phyloP scores from a whole-genome alignment of 2,113 vertebrate genomes.

The Mustela nigripes region DNA sequence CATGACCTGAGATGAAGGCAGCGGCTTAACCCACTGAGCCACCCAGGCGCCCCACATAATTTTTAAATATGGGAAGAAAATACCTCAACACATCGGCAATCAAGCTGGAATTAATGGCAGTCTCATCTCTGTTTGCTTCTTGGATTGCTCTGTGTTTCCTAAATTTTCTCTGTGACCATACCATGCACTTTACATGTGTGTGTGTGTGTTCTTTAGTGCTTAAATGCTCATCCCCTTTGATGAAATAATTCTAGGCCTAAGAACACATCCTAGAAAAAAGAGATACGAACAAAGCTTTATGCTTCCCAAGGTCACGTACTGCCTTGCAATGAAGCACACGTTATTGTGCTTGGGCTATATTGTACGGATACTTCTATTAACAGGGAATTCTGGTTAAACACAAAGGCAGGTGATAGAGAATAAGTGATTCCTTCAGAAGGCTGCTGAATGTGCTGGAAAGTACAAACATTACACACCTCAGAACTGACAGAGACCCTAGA shows the following conservation, averaged over 20 bases:
- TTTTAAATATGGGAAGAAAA: conserved; percentile 20
- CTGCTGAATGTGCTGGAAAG: conserved; percentile 28
- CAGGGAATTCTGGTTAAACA: background rate
- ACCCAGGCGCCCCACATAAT: too few relatives aligned
- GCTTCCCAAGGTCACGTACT: background rate
- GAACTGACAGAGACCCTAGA: background rate
- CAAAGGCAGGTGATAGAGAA: conserved; percentile 35
- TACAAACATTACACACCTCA: conserved; percentile 1
- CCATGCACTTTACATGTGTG: background rate
- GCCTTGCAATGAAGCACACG: background rate
- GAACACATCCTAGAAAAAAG: background rate
- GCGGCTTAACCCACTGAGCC: too few relatives aligned
- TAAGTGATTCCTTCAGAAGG: background rate
- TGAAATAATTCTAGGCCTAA: conserved; percentile 42
- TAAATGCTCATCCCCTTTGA: background rate
- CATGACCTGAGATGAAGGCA: too few relatives aligned
- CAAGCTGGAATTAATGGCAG: background rate
- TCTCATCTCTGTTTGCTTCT: background rate
- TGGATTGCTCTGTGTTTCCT: background rate
- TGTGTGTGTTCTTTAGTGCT: background rate
- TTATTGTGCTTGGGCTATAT: background rate
- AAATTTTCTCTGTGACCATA: background rate
- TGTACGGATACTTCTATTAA: conserved; percentile 42
- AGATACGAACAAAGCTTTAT: background rate
- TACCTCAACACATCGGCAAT: background rate